Base-by-base conservation (phyloP, 2,888 invertebrate genomes). In the Andrena bucephala region DNA sequence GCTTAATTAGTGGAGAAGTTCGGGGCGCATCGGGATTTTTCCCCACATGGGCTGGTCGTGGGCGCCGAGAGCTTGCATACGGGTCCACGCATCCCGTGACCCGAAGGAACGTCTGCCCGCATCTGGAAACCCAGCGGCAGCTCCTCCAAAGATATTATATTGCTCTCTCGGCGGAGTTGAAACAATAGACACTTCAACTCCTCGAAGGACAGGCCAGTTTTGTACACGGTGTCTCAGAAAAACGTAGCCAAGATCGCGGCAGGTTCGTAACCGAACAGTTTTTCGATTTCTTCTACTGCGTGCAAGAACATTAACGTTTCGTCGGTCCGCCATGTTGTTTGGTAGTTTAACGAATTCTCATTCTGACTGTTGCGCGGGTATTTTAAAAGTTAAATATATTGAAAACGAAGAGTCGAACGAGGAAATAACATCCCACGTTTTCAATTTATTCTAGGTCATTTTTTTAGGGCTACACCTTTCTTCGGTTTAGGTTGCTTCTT, bases 131-230 rank as follows among this genome's bases (percentile, higher is more conserved):
- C 84, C 84, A 85, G 63, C 84, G 68, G 82, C 78, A 70, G 84
- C 79, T 81, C 27, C 81, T 76, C 81, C 60, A 85, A 69, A 87
- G 91, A 92, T 92, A 92, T 92, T 92, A 91, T 87, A 90, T 93
- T 92, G 91, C 92, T 75, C 81, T 77, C 82, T 81, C 84, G 76
- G 63, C 77, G 31, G 83, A 84, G 85, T 89, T 91, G 87, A 92
- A 89, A 92, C 92, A 92, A 92, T 92, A 89, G 89, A 89, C 84
- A 87, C 89, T 89, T 77, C 72, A 84, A 76, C 84, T 85, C 74
- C 71, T 77, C 75, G 80, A 85, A 79, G 79, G 70, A 73, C 77
- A 62, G 77, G 29, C 59, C 76, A 77, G 70, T 36, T 72, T 42
- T 66, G 42, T 69, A 68, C 33, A 74, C 60, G 68, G 84, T 81